Evolutionary conservation across 2,113 vertebrate genomes (phyloP).

Genomic region (Apus apus): DNA sequence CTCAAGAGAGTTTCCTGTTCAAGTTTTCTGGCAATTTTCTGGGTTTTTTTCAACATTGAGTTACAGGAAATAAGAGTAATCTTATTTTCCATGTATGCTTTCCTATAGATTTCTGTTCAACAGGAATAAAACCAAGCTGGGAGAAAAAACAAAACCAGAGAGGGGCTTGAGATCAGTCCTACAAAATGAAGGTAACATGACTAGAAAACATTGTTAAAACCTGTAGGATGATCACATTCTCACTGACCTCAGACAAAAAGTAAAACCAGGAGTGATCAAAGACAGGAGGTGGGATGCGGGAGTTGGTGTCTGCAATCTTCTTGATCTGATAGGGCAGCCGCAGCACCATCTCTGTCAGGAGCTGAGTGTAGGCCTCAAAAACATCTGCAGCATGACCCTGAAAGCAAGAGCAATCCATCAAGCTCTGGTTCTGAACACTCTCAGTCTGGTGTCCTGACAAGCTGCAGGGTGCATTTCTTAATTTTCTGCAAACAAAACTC

Average conservation of each 20-base stretch:
- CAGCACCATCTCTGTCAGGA: conserved; percentile 98
- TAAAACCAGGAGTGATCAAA: conserved; percentile 99
- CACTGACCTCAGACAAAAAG: conserved; percentile 91
- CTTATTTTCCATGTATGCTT: not conserved
- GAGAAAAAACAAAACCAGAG: not conserved
- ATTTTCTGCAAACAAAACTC: not conserved
- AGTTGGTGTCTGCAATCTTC: conserved; percentile 95
- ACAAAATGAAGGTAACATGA: not conserved
- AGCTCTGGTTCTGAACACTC: not conserved
- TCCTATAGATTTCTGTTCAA: not conserved
- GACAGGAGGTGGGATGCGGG: conserved; percentile 92
- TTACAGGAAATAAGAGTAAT: not conserved
- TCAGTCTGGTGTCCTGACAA: rapidly evolving
- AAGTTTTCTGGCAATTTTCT: not conserved
- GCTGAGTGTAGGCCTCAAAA: conserved; percentile 97
- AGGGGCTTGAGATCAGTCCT: not conserved
- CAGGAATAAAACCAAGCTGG: not conserved
- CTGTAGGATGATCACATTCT: rapidly evolving
- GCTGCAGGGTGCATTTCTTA: not conserved
- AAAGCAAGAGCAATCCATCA: not conserved
- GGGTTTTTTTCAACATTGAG: not conserved
- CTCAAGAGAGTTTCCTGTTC: not conserved
- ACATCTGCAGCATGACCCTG: conserved; percentile 98
- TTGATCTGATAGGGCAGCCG: conserved; percentile 98
- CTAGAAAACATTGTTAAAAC: not conserved